These are phyloP conservation scores for Mya arenaria DNA, from an alignment of 1,140 invertebrate species.

Conservation along the genomic window DNA sequence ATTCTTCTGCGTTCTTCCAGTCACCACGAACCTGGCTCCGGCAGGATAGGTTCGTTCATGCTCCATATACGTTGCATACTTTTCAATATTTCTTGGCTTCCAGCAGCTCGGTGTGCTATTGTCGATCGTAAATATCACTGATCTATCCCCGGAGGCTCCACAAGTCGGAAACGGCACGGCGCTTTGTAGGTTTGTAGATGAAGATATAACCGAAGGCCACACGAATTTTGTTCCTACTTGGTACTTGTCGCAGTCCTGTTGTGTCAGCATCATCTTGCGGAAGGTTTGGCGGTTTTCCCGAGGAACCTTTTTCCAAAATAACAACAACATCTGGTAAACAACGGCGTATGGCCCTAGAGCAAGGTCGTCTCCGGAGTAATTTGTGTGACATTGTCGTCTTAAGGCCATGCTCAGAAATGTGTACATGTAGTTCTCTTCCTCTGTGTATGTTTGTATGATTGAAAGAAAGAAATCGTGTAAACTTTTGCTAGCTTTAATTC, in stretches of 20 bases:
- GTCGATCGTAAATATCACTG: conserved; percentile 7
- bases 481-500: neutral
- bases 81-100: conserved; percentile 35
- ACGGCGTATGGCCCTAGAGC: conserved; percentile 24
- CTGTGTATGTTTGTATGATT: conserved; percentile 15
- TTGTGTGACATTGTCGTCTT: neutral
- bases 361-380: conserved; percentile 26
- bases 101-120: neutral
- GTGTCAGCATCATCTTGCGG: conserved; percentile 8
- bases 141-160: neutral
- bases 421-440: conserved; percentile 21
- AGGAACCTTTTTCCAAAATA: conserved; percentile 12
- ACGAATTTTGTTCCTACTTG: conserved; percentile 1
- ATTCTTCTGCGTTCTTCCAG: neutral
- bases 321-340: conserved; percentile 16
- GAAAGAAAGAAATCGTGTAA: conserved; percentile 6
- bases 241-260: conserved; percentile 1
- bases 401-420: conserved; percentile 11
- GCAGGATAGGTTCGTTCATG: conserved; percentile 36
- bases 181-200: neutral
- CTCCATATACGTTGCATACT: conserved; percentile 4
- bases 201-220: conserved; percentile 27
- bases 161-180: neutral
- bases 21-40: conserved; percentile 22
- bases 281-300: conserved; percentile 12